Percentiles rank a stretch among this genome's conserved stretches.
phyloP scores from a whole-genome alignment of 1,140 invertebrate genomes.

The Ruditapes philippinarum region DNA sequence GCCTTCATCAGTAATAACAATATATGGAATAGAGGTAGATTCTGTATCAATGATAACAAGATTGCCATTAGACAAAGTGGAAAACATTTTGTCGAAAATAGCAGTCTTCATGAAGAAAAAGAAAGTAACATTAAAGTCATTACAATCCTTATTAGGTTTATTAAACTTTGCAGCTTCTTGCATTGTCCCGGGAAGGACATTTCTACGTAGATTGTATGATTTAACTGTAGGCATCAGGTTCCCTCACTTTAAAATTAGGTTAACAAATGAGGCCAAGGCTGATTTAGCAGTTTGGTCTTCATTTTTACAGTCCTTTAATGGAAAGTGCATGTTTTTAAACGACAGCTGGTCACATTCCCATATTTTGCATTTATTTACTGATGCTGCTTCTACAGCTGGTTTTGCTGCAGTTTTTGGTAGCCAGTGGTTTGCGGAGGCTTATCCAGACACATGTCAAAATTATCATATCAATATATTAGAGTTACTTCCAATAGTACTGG shows the following conservation, averaged over 20 bases:
- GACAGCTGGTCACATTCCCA: constrained; percentile 22
- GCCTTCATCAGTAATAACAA: neutral
- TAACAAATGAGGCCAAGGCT: constrained; percentile 22
- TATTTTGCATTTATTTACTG: constrained; percentile 31
- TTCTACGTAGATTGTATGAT: constrained; percentile 60
- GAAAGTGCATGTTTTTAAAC: too few species aligned
- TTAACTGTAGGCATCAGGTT: constrained; percentile 30
- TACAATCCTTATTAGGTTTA: constrained; percentile 58
- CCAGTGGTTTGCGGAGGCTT: constrained; percentile 46
- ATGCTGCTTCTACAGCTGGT: constrained; percentile 13
- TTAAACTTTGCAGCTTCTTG: constrained; percentile 34
- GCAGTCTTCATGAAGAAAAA: neutral
- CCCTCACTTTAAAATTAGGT: constrained; percentile 22
- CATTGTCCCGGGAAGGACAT: constrained; percentile 50
- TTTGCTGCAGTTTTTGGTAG: constrained; percentile 47
- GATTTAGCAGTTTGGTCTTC: constrained; percentile 62
- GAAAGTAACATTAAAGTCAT: neutral
- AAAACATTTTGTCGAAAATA: constrained; percentile 12
- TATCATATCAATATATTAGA: constrained; percentile 57
- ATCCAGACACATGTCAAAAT: neutral
- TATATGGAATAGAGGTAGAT: constrained; percentile 62
- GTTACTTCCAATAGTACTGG: constrained; percentile 67
- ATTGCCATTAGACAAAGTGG: constrained; percentile 45
- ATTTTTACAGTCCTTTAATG: constrained; percentile 57
- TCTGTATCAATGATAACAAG: constrained; percentile 41